Base-by-base conservation (phyloP, 1,140 invertebrate genomes). In the Trichonephila inaurata region DNA sequence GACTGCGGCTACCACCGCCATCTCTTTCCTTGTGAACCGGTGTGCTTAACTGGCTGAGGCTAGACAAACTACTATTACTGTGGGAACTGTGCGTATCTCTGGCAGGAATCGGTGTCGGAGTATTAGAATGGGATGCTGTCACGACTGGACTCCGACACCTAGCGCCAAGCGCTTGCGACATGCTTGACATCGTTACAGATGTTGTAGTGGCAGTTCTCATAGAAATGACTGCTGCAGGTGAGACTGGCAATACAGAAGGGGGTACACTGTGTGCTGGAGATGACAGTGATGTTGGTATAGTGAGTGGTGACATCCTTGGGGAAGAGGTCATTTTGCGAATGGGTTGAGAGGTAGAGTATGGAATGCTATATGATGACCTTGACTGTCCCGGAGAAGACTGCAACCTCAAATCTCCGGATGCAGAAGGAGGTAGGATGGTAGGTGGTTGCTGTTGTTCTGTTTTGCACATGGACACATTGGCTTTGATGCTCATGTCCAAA, bases 61-160 rank as follows among this genome's bases (percentile, higher is more conserved):
- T 98, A 96, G 97, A 97, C 95, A 98, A 97, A 58, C 91, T 98
- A 62, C 93, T 98, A 96, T 97, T 94, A 61, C 94, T 94, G 33
- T 94, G 94, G 44, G 94, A 85, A 77, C 90, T 92, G 87, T 94
- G 94, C 77, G 88, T 94, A 64, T 94, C 94, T 81, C 94, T 64
- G 60, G 88, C 85, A 40, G 89, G 83, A 66, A 90, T 81, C 24
- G 94, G 94, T 21, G 94, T 91, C 18, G 89, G 94, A 19, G 94
- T 94, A 40, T 94, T 94, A 51, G 93, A 64, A 51, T 94, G 93
- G 40, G 93, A 90, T 18, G 93, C 86, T 24, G 92, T 83, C 61
- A 89, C 92, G 5, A 77, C 69, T 33, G 93, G 93, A 44, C 88
- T 91, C 19, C 88, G 62, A 77, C 93, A 83, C 60, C 81, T 60